Base-by-base conservation (phyloP, 1,140 invertebrate species). In the Frieseomelitta varia region DNA sequence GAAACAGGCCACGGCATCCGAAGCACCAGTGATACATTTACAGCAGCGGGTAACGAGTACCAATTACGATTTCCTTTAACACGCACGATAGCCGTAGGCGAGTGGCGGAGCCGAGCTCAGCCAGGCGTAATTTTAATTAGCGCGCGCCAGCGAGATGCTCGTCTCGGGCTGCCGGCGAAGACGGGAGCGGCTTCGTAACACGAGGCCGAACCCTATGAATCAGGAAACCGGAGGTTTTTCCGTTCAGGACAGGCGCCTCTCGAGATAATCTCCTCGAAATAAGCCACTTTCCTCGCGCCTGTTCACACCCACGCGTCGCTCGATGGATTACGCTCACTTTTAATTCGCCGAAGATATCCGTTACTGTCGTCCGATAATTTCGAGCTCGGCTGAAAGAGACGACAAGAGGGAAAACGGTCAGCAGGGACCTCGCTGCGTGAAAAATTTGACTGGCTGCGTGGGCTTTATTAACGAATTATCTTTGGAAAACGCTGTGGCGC, bases 91-190 rank as follows among this genome's bases (percentile, higher is more conserved):
- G 51, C 68, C 69, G 58, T 80, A 58, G 68, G 68, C 34, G 77
- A 21, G 71, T 65, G 19, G 39, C 39, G 39, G 39, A 21, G 19
- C 24, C 24, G 63, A 34, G 82, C 24, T 51, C 69, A 80, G 53
- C 53, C 51, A 69, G 69, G 83, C 78, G 77, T 84, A 84, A 84
- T 84, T 84, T 84, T 84, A 84, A 84, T 84, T 84, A 84, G 53
- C 83, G 56, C 1, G 8, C 17, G 10, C 55, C 30, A 30, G 55
- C 56, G 67, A 80, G 69, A 67, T 51, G 58, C 77, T 74, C 15
- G 67, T 19, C 39, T 47, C 19, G 6, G 24, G 56, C 27, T 24
- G 2, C 11, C 24, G 71, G 47, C 17, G 51, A n/a, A 11, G 30
- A 27, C 67, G 24, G 53, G 19, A 27, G 39, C 24, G 55, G 68